phyloP scores from a whole-genome alignment of 2,113 vertebrate species.

The Panthera leo region DNA sequence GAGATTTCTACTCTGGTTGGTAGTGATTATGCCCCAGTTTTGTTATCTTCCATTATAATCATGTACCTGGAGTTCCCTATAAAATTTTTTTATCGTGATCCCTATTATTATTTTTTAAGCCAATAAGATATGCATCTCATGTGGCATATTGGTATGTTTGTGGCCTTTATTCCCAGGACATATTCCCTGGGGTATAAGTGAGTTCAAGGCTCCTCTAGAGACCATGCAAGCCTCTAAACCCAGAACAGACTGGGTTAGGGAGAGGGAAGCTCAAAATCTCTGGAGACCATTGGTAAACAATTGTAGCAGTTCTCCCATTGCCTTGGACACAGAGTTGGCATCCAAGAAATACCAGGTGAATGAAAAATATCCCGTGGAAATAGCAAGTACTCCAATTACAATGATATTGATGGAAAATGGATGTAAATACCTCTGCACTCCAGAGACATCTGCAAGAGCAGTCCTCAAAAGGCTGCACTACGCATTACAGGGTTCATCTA shows the following conservation, averaged over 20 bases:
- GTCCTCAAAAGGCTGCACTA: background rate
- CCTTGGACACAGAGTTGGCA: background rate
- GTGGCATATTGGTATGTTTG: background rate
- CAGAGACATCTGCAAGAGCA: background rate
- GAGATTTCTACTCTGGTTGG: background rate
- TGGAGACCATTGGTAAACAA: background rate
- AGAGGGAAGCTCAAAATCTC: background rate
- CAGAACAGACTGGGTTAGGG: background rate
- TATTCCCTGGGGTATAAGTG: background rate
- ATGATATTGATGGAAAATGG: background rate
- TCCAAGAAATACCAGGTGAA: background rate
- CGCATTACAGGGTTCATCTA: background rate
- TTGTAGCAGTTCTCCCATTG: background rate
- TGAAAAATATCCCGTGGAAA: background rate
- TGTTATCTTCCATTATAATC: background rate
- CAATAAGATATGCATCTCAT: background rate
- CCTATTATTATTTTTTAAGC: background rate
- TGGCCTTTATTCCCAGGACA: background rate
- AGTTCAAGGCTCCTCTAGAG: background rate
- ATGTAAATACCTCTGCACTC: background rate
- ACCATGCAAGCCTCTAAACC: background rate
- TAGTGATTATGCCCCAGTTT: background rate
- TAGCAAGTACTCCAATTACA: background rate
- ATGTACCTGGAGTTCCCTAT: background rate
- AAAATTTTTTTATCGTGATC: background rate